Conservation (phyloP, 2,113 vertebrate genomes). For the Daphoenositta chrysoptera region DNA sequence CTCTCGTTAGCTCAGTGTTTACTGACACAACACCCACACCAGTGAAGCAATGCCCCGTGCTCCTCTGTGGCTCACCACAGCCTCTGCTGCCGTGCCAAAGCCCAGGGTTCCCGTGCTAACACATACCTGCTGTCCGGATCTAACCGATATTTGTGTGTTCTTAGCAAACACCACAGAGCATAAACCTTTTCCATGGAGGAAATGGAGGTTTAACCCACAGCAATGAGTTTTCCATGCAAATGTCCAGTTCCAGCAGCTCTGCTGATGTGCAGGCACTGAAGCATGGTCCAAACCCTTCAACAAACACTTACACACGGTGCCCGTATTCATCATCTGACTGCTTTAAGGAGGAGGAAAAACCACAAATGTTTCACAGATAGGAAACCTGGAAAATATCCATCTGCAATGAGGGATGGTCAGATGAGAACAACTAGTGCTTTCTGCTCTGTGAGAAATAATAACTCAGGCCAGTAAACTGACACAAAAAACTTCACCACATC, state of each 20-base stretch:
- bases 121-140: background rate
- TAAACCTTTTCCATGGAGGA: background rate
- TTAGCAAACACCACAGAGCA: background rate
- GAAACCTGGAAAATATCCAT: constrained; percentile 27
- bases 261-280: background rate
- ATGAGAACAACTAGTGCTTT: background rate
- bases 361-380: background rate
- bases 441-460: background rate
- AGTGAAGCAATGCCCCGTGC: background rate
- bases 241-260: background rate
- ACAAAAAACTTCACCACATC: background rate
- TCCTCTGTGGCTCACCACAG: background rate
- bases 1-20: fast-evolving
- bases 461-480: background rate
- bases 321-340: background rate
- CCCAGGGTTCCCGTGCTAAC: background rate
- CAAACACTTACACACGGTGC: background rate
- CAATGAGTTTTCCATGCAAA: background rate
- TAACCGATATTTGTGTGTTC: background rate
- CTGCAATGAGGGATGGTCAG: background rate
- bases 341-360: background rate
- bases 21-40: background rate
- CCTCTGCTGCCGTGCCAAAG: background rate
- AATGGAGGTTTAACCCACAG: background rate
- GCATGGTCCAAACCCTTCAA: background rate